phyloP scores from a whole-genome alignment of 2,888 invertebrate genomes.

The Quadroppia sp. region DNA sequence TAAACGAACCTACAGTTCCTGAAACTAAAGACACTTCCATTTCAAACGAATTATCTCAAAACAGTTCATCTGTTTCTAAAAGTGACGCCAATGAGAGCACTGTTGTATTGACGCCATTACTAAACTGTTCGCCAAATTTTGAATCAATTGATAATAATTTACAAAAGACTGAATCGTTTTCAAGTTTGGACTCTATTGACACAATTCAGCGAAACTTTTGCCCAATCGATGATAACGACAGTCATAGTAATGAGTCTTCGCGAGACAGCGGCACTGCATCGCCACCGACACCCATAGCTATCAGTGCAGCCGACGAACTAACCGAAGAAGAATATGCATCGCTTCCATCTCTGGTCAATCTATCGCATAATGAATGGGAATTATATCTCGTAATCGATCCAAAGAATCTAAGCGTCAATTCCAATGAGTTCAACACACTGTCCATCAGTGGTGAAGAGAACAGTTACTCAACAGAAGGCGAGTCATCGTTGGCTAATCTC shows the following conservation, averaged over 20 bases:
- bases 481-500: not conserved
- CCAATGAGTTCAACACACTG: not conserved
- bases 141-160: not conserved
- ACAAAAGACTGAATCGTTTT: not conserved
- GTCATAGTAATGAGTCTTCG: constrained; percentile 5
- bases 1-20: not conserved
- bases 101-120: not conserved
- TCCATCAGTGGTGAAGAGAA: not conserved
- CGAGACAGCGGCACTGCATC: constrained; percentile 5
- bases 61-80: not conserved
- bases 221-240: not conserved
- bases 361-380: constrained; percentile 18
- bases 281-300: not conserved
- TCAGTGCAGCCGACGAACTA: not conserved
- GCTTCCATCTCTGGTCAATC: not conserved
- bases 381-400: not conserved
- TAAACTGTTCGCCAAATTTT: not conserved
- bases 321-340: constrained; percentile 1
- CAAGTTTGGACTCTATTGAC: not conserved
- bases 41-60: not conserved
- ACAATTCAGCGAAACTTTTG: no score
- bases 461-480: not conserved
- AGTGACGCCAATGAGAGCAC: not conserved
- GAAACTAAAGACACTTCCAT: not conserved
- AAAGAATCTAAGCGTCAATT: not conserved